Base-by-base conservation (phyloP, 2,113 vertebrate genomes). In the Oryzias curvinotus region DNA sequence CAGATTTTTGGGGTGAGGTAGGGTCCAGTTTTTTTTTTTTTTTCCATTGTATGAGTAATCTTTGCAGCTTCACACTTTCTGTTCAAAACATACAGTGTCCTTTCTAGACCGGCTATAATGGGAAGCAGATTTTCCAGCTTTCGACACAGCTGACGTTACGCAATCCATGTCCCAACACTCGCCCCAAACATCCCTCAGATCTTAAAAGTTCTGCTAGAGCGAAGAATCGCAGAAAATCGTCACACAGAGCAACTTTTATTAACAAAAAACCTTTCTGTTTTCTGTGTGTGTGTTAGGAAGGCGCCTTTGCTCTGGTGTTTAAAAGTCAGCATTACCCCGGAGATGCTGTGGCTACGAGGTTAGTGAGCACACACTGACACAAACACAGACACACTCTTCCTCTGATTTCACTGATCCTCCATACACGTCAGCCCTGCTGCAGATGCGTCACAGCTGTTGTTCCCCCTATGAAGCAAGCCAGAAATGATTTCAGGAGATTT, bases 321-420 rank as follows among this genome's bases (percentile, higher is more conserved):
- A 98, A 98, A 92, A 98, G 97, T 61, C 89, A 93, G 54, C 94
- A 95, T 85, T 98, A 93, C 77, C 96, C 95, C 2, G 94, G 92
- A 79, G 95, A 97, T 89, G 96, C 95, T 0, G 92, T 98, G 72
- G 91, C 91, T 75, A 95, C 97, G 70, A 96, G 96, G 97, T 98
- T 77, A 87, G 94, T 88, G 66, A 14, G n/a, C 19, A 14, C 5
- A 30, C 26, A 41, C 44, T 51, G 41, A 62, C 42, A 52, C 28
- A 16, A 42, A 68, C 57, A 45, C 55, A 59, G 47, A 51, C 44
- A 52, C 21, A 47, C 15, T 15, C 62, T 65, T 52, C 52, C 49
- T 60, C 19, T 42, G 28, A 58, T 52, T 30, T 16, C 14, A 26
- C 61, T 42, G 17, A 17, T 60, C 23, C 53, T 44, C 19, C 19